These are phyloP conservation scores for Oasisia sp. DNA, from an alignment of 2,888 invertebrate genomes.

Conservation along the genomic window DNA sequence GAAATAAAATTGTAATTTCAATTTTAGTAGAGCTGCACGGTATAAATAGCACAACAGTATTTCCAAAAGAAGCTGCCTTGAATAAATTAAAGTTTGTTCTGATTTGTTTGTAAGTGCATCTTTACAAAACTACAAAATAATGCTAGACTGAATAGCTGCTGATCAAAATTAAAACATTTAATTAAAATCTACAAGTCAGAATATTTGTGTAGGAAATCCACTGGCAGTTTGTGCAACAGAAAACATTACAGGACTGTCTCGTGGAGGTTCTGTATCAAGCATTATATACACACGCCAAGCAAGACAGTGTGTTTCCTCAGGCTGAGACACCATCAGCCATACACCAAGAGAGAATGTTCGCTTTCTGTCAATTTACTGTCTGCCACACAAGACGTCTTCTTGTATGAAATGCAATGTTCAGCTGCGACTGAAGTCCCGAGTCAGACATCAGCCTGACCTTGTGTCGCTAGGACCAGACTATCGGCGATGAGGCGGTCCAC, in stretches of 20 bases:
- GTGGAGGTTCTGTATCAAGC: neutral
- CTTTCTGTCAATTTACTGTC: neutral
- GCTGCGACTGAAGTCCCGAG: too few relatives aligned
- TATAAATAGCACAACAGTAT: neutral
- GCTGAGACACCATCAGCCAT: neutral
- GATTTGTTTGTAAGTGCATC: neutral
- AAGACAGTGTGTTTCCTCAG: neutral
- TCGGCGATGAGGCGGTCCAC: neutral
- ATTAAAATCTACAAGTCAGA: neutral
- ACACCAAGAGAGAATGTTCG: neutral
- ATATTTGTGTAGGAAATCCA: neutral
- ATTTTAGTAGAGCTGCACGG: neutral
- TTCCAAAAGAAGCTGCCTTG: neutral
- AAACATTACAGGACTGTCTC: neutral
- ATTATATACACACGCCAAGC: neutral
- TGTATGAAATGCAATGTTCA: neutral
- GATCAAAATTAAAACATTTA: neutral
- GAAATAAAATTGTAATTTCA: neutral
- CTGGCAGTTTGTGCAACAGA: neutral
- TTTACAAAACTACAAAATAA: neutral
- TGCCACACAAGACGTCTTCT: neutral
- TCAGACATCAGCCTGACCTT: neutral
- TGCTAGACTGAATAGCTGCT: neutral
- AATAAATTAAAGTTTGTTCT: neutral
- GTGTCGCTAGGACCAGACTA: neutral